phyloP scores from a whole-genome alignment of 2,888 invertebrate species.

The Tetramorium bicarinatum region DNA sequence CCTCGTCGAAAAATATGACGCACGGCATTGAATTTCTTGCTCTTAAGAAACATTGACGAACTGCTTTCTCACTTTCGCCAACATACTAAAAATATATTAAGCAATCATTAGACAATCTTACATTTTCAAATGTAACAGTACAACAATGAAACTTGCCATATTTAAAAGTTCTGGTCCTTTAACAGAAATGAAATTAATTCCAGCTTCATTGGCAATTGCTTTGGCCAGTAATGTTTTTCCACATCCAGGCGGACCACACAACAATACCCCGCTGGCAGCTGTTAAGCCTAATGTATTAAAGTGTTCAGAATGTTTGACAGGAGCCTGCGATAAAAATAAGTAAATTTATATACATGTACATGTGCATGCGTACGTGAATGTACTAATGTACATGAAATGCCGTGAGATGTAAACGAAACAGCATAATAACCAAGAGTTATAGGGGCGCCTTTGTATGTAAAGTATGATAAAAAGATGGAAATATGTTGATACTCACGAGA shows the following conservation, averaged over 20 bases:
- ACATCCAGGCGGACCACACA: slow-evolving; percentile 99
- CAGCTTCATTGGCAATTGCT: slow-evolving; percentile 99
- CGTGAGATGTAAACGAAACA: not conserved
- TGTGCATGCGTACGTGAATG: too few species aligned
- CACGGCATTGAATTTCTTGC: slow-evolving; percentile 98
- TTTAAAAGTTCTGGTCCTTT: slow-evolving; percentile 99
- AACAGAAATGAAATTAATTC: slow-evolving; percentile 99
- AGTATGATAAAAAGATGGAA: not conserved
- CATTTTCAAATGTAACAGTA: not conserved
- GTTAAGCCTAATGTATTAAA: slow-evolving; percentile 93
- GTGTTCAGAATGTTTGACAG: slow-evolving; percentile 94
- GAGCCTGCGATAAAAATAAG: slow-evolving; percentile 89
- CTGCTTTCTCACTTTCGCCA: slow-evolving; percentile 99
- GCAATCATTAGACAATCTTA: not conserved
- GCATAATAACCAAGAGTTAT: not conserved
- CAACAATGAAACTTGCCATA: slow-evolving; percentile 90
- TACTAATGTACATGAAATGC: not conserved
- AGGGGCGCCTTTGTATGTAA: too few species aligned
- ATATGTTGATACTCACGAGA: slow-evolving; percentile 87
- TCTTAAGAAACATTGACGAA: slow-evolving; percentile 97
- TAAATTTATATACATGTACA: not conserved
- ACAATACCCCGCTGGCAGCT: slow-evolving; percentile 95
- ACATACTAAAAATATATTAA: slow-evolving; percentile 91
- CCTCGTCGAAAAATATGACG: slow-evolving; percentile 99
- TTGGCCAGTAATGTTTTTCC: slow-evolving; percentile 99